These are phyloP conservation scores for Protobothrops flavoviridis DNA, from an alignment of 2,113 vertebrate genomes.

Conservation along the genomic window DNA sequence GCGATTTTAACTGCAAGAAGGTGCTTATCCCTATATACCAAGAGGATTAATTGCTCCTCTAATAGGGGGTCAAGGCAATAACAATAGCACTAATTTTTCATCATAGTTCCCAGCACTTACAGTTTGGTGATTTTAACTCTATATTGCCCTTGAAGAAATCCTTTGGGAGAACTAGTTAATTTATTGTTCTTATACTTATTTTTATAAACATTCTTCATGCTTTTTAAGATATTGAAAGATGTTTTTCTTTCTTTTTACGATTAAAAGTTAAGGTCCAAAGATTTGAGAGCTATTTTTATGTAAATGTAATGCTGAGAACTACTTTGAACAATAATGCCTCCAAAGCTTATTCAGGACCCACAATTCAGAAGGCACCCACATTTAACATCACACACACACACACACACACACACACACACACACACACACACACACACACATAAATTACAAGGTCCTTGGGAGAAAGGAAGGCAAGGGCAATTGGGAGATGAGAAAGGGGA, in stretches of 20 bases:
- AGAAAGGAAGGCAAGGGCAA: neutral
- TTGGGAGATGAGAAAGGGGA: neutral
- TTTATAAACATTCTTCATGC: neutral
- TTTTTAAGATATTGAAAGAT: neutral
- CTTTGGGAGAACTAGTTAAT: neutral
- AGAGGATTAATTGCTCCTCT: neutral
- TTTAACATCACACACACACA: neutral
- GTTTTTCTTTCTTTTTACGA: neutral
- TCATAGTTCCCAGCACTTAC: neutral
- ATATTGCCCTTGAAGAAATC: neutral
- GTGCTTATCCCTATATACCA: neutral
- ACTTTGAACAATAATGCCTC: neutral
- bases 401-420: no score
- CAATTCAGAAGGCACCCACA: neutral
- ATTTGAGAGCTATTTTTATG: neutral
- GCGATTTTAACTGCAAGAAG: neutral
- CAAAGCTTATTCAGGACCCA: neutral
- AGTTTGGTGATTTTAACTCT: neutral
- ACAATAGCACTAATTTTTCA: neutral
- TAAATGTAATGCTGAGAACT: neutral
- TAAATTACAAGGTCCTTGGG: neutral
- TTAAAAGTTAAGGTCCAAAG: neutral
- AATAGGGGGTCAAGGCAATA: neutral
- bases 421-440: no score
- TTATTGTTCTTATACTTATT: neutral